These are phyloP conservation scores for Theristicus caerulescens DNA, from an alignment of 2,113 vertebrate genomes.

Conservation along the genomic window DNA sequence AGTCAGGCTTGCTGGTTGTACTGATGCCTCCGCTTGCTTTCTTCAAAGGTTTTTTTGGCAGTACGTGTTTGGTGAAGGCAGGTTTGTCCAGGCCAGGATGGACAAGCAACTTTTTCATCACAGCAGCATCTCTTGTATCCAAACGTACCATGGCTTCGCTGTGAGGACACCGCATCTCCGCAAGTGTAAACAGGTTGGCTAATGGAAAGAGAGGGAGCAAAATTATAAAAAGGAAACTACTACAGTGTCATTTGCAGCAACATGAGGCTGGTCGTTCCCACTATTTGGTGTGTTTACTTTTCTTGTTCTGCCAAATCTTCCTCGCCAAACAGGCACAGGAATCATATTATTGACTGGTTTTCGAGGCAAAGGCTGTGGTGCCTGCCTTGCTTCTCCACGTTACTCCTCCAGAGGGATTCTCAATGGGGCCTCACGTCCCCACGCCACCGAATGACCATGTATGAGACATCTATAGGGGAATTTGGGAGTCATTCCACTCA, in stretches of 20 bases:
- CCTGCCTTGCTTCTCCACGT: fast-evolving
- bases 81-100: neutral
- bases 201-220: neutral
- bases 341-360: neutral
- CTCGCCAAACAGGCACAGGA: neutral
- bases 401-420: neutral
- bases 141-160: fast-evolving
- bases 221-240: neutral
- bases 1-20: neutral
- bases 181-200: fast-evolving
- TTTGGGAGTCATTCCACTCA: neutral
- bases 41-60: neutral
- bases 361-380: neutral
- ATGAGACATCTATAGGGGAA: neutral
- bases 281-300: neutral
- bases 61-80: neutral
- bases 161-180: neutral
- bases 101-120: neutral
- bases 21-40: fast-evolving
- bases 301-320: neutral
- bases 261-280: fast-evolving
- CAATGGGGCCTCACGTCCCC: neutral
- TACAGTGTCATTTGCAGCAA: neutral
- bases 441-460: fast-evolving
- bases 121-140: neutral